Conservation (phyloP, 2,797 vertebrate genomes). For the Anguilla pacifica region DNA sequence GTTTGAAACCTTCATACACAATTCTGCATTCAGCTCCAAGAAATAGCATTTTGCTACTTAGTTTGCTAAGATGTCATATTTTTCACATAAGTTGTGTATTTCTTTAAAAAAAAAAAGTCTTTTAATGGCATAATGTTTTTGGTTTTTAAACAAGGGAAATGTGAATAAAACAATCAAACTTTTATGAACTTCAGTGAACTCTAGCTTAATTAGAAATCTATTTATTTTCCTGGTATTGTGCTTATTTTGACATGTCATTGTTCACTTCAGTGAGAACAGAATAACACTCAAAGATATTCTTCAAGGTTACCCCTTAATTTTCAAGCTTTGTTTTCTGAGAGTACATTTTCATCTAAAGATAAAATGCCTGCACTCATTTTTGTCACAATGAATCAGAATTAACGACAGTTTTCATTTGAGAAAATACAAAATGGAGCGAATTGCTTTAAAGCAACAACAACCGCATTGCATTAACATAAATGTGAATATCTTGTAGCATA, state of each 20-base stretch:
- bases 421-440: slow-evolving; percentile 19
- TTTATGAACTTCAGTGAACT: background rate
- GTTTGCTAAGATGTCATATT: background rate
- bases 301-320: background rate
- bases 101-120: slow-evolving; percentile 15
- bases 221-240: slow-evolving; percentile 22
- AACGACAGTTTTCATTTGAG: slow-evolving; percentile 16
- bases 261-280: slow-evolving; percentile 15
- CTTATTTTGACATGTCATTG: slow-evolving; percentile 26
- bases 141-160: slow-evolving; percentile 10
- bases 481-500: background rate
- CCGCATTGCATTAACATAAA: slow-evolving; percentile 19
- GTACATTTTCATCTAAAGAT: slow-evolving; percentile 28
- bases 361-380: slow-evolving; percentile 14
- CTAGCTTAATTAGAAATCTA: slow-evolving; percentile 26
- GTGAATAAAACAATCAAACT: slow-evolving; percentile 9
- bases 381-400: background rate
- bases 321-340: background rate
- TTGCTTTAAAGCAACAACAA: slow-evolving; percentile 21
- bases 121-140: slow-evolving; percentile 3
- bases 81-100: background rate
- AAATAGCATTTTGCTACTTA: no score
- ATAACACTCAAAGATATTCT: slow-evolving; percentile 26
- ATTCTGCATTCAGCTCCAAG: background rate
- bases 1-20: background rate